Percentiles rank a stretch among this genome's conserved stretches.
These are phyloP conservation scores for Prietella phreatophila DNA, from an alignment of 2,113 vertebrate genomes.

Conservation along the genomic window DNA sequence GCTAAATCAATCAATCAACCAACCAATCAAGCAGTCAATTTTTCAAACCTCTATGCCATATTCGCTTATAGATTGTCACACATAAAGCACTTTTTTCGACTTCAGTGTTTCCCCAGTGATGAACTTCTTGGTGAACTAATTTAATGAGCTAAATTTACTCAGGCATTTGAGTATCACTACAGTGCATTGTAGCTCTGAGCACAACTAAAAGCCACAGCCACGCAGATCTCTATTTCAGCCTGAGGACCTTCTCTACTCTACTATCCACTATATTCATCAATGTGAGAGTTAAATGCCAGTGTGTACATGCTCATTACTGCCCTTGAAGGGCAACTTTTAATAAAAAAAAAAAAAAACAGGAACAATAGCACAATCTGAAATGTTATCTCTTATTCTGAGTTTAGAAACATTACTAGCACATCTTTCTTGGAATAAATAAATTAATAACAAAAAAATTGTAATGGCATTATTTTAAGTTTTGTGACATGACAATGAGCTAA, in stretches of 20 bases:
- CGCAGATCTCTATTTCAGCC: background rate
- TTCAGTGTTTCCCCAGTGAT: background rate
- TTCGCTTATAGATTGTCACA: background rate
- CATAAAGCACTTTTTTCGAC: background rate
- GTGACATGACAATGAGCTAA: background rate
- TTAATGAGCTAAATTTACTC: background rate
- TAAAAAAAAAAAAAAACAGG: background rate
- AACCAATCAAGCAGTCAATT: background rate
- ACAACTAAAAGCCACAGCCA: background rate
- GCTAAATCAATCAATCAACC: background rate
- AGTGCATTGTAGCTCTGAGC: background rate
- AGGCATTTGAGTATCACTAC: background rate
- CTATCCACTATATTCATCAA: background rate
- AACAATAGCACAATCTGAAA: background rate
- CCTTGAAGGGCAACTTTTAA: background rate
- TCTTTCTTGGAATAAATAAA: background rate
- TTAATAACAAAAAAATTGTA: no score
- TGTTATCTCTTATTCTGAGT: background rate
- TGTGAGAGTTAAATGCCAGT: background rate
- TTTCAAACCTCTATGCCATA: background rate
- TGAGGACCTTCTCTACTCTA: background rate
- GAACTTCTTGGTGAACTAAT: background rate
- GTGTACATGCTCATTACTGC: background rate
- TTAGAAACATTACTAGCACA: background rate
- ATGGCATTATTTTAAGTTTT: background rate